Base-by-base conservation (phyloP, 2,113 vertebrate species). In the Nycticebus coucang region DNA sequence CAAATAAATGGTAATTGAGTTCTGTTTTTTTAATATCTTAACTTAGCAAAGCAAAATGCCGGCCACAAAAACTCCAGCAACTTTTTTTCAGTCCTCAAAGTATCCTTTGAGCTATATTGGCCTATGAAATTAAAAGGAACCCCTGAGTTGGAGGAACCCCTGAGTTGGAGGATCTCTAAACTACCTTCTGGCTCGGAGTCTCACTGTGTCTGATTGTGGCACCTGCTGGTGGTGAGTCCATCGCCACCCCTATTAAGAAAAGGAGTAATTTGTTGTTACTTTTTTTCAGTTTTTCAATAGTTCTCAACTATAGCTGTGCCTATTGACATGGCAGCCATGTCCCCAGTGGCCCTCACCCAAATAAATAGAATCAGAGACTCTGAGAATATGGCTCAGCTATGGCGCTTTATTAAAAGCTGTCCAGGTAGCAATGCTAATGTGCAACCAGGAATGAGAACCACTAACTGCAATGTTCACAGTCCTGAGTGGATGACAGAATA, bases 21-120 rank as follows among this genome's bases (percentile, higher is more conserved):
- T 95, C 53, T 74, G 26, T 84, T 92, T 93, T 87, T 97, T 89
- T 66, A 91, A 69, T 64, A 18, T 35, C 55, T 89, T 68, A 86
- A 62, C 1, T 59, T 89, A 57, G 15, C 37, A 89, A 95, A 89
- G 89, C 22, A 9, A 71, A 89, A 80, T 80, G 24, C 21, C 64
- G 53, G 19, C 15, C 35, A 59, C 33, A 33, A 69, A 64, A 53
- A 6, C 24, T 35, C 19, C 10, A 88, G 17, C 24, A 91, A 84
- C 17, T 90, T 69, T 94, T 87, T 78, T 11, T 59, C 35, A 78
- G 60, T 14, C 35, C 59, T 93, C 62, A 60, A 94, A 91, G 60
- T 57, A 69, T 14, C 35, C 80, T 95, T 64, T 75, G n/a, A 75
- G 50, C 19, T 94, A 14, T 14, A 55, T 28, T 72, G 50, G 18